phyloP scores from a whole-genome alignment of 2,113 vertebrate genomes.

The Panthera tigris region DNA sequence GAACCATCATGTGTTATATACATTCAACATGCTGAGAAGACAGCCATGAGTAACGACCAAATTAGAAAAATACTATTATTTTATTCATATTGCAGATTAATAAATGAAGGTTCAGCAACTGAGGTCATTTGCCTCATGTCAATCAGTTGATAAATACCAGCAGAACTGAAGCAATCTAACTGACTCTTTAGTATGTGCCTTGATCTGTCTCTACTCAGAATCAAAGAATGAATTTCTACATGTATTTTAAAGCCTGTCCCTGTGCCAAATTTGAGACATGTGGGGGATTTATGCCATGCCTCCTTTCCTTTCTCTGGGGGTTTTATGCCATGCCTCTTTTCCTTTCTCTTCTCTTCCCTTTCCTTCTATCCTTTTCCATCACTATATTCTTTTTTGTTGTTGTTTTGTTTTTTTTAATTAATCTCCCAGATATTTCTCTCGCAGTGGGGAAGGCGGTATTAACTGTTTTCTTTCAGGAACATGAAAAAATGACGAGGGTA shows the following conservation, averaged over 20 bases:
- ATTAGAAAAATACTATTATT: neutral
- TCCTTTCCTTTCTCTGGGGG: neutral
- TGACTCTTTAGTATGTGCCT: neutral
- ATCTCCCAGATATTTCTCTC: neutral
- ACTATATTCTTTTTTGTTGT: neutral
- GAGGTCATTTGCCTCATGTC: neutral
- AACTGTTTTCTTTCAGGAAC: neutral
- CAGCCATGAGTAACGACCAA: neutral
- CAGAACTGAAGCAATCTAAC: neutral
- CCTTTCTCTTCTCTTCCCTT: neutral
- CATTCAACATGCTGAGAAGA: neutral
- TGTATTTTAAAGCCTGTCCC: neutral
- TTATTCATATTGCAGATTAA: neutral
- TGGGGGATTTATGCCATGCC: rapidly evolving
- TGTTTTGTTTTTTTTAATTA: neutral
- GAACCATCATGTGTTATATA: too few species aligned
- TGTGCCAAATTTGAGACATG: neutral
- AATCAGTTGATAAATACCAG: neutral
- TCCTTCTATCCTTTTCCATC: neutral
- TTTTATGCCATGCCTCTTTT: neutral
- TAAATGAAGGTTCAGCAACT: neutral
- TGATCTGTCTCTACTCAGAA: neutral
- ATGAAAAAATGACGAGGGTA: neutral
- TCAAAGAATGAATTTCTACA: neutral
- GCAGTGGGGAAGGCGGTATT: too few species aligned